phyloP scores from a whole-genome alignment of 2,797 vertebrate genomes.

The Amphiprion clarkii region DNA sequence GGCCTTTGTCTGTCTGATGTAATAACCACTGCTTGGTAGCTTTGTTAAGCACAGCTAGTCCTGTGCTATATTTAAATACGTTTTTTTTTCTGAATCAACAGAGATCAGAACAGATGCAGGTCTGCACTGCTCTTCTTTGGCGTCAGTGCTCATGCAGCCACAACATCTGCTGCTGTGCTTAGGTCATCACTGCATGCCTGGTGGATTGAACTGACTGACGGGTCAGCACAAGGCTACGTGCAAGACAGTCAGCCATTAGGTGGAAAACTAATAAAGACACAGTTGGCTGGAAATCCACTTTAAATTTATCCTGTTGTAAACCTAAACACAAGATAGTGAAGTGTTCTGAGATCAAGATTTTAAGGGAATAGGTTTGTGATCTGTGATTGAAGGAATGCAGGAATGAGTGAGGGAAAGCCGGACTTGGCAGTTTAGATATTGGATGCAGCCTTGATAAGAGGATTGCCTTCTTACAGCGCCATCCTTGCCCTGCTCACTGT shows the following conservation, averaged over 20 bases:
- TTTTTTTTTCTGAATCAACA: conserved; percentile 71
- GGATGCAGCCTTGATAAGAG: conserved; percentile 65
- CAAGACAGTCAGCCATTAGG: conserved; percentile 40
- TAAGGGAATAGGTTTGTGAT: conserved; percentile 8
- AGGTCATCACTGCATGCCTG: conserved; percentile 61
- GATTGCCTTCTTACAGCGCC: conserved; percentile 63
- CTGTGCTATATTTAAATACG: background rate
- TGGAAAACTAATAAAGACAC: conserved; percentile 35
- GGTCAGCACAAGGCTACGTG: conserved; percentile 43
- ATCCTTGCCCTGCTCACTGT: conserved; percentile 54
- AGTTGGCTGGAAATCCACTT: conserved; percentile 44
- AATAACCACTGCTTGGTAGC: conserved; percentile 9
- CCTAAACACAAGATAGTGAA: background rate
- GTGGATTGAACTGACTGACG: conserved; percentile 69
- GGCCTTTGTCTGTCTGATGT: conserved; percentile 13
- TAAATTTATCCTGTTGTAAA: conserved; percentile 34
- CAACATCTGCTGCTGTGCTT: conserved; percentile 76
- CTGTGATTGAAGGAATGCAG: conserved; percentile 32
- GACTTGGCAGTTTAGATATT: conserved; percentile 25
- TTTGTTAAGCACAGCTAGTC: conserved; percentile 19
- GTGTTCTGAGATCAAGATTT: conserved; percentile 12
- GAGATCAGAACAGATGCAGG: conserved; percentile 70
- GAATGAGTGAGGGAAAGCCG: conserved; percentile 38
- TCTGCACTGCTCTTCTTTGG: conserved; percentile 63
- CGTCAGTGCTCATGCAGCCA: conserved; percentile 63